Base-by-base conservation (phyloP, 2,888 invertebrate genomes). In the Habroteleia sp. region DNA sequence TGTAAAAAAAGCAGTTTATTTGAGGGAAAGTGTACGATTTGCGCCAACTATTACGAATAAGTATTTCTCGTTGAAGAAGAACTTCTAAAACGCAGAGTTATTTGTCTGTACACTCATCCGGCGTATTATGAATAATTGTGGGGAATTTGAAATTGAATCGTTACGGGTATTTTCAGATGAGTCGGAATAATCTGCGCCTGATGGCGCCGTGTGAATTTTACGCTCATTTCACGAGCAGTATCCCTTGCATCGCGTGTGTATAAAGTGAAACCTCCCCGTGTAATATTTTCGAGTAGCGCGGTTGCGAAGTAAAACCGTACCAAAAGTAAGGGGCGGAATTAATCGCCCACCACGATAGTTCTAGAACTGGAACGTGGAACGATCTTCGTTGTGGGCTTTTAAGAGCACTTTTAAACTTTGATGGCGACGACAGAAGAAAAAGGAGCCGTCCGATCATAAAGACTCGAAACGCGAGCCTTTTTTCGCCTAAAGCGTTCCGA, bases 401-500 rank as follows among this genome's bases (percentile, higher is more conserved):
- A 63, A 52, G 50, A 50, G 69, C 74, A 74, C 74, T 74, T 74
- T 56, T 52, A 69, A 69, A 73, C 65, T 66, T 73, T 66, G 73
- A 60, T 65, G 60, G 44, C 58, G 58, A 39, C 58, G 8, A 31
- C 31, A 25, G 20, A 20, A 20, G 20, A 25, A 25, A 25, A 25
- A 25, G 25, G 7, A 25, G 7, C 25, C 25, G 7, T 25, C 1
- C 25, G 1, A 6, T 25, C 25, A 25, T 25, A 25, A 25, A 25
- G 25, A 25, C 3, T 25, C 7, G 25, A 7, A 25, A 25, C 7
- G 7, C 25, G 25, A 1, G 7, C 25, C 3, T 25, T 25, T 25
- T 25, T 7, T 25, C 7, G 7, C 25, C 25, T 25, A 25, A 25
- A 25, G 7, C 7, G 5, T 1, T 1, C 25, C 3, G 25, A 25